Evolutionary conservation across 2,888 invertebrate species (phyloP).

Genomic region (Hyalella azteca): DNA sequence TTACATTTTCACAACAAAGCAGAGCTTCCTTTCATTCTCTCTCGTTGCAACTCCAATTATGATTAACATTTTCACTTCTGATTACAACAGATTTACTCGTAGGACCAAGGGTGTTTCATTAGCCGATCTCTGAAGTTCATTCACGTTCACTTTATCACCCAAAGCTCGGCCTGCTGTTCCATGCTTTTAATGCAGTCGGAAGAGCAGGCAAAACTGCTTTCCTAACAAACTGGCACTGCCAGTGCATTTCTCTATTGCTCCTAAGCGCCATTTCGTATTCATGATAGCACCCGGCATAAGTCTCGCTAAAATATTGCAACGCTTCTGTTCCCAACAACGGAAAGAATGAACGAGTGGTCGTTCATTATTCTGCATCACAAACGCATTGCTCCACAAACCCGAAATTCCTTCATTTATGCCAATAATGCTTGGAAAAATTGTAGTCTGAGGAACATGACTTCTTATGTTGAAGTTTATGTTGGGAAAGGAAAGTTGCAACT

Average conservation of each 20-base stretch:
- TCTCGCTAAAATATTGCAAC: constrained; percentile 22
- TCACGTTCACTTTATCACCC: not conserved
- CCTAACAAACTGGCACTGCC: constrained; percentile 14
- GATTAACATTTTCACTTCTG: too few relatives aligned
- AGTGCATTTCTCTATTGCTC: constrained; percentile 17
- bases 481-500: too few relatives aligned
- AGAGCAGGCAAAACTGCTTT: constrained; percentile 12
- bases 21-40: too few relatives aligned
- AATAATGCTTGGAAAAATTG: too few relatives aligned
- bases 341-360: not conserved
- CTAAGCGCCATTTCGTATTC: constrained; percentile 2
- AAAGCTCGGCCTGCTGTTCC: not conserved
- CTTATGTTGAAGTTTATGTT: too few relatives aligned
- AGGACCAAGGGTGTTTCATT: too few relatives aligned
- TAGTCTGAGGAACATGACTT: too few relatives aligned
- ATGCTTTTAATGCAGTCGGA: constrained; percentile 10
- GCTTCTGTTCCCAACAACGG: not conserved
- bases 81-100: too few relatives aligned
- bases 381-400: too few relatives aligned
- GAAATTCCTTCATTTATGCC: too few relatives aligned
- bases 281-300: not conserved
- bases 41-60: too few relatives aligned
- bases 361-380: not conserved
- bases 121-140: not conserved
- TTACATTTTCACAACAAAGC: too few relatives aligned